Evolutionary conservation across 2,797 vertebrate genomes (phyloP).

Genomic region (Malacoctenus gilli): DNA sequence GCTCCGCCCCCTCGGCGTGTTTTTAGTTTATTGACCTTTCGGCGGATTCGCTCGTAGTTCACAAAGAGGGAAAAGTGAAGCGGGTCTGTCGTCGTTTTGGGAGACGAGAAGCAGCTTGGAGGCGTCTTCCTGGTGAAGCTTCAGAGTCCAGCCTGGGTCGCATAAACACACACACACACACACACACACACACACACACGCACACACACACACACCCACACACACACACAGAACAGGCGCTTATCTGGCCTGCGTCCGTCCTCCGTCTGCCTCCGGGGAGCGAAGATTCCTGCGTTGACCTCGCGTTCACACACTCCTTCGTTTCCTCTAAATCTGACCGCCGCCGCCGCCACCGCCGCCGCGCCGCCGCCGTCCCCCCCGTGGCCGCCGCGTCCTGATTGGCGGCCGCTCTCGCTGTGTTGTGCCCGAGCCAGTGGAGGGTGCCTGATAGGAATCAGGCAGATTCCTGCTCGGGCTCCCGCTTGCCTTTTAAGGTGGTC

Average conservation of each 20-base stretch:
- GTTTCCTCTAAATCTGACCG: slow-evolving; percentile 20
- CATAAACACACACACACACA: too few relatives aligned
- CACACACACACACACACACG: too few relatives aligned
- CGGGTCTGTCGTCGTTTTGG: too few relatives aligned
- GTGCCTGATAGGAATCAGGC: slow-evolving; percentile 60
- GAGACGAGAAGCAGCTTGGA: too few relatives aligned
- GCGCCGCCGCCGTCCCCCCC: not conserved
- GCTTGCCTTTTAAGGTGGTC: slow-evolving; percentile 66
- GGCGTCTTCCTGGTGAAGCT: too few relatives aligned
- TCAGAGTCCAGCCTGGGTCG: too few relatives aligned
- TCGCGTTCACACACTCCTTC: slow-evolving; percentile 43
- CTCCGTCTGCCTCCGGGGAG: slow-evolving; percentile 33
- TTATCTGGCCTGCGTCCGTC: slow-evolving; percentile 54
- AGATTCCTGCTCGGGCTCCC: slow-evolving; percentile 26
- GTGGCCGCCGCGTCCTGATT: slow-evolving; percentile 30
- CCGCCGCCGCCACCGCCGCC: not conserved
- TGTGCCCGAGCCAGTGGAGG: slow-evolving; percentile 30
- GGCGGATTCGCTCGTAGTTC: too few relatives aligned
- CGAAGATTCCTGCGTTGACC: slow-evolving; percentile 50
- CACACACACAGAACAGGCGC: slow-evolving; percentile 3
- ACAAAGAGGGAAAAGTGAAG: too few relatives aligned
- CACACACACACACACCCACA: too few relatives aligned
- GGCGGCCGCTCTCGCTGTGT: slow-evolving; percentile 43
- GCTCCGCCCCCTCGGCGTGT: too few relatives aligned
- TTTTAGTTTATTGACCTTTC: too few relatives aligned